These are phyloP conservation scores for Lophura nycthemera DNA, from an alignment of 2,113 vertebrate genomes.

Conservation along the genomic window DNA sequence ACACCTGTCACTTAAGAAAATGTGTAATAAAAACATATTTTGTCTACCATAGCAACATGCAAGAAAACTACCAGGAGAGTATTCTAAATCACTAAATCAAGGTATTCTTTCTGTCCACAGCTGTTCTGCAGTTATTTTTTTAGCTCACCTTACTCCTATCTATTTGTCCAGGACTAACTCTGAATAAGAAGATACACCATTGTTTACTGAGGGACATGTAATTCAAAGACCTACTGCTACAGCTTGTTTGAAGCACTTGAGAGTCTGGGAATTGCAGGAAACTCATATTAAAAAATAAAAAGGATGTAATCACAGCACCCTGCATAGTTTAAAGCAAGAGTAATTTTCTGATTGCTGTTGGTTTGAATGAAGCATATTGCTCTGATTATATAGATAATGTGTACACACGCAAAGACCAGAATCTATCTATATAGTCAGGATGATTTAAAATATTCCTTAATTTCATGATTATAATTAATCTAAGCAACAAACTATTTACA, in stretches of 20 bases:
- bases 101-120: conserved; percentile 41
- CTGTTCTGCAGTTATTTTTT: conserved; percentile 56
- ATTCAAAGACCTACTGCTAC: conserved; percentile 47
- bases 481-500: conserved; percentile 2
- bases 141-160: conserved; percentile 44
- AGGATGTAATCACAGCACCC: conserved; percentile 57
- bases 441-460: conserved; percentile 38
- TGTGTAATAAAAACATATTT: not conserved
- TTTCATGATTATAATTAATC: conserved; percentile 40
- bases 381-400: conserved; percentile 37
- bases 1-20: conserved; percentile 45
- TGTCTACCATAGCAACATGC: not conserved
- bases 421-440: conserved; percentile 20
- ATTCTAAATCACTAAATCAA: conserved; percentile 63
- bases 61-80: conserved; percentile 25
- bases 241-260: conserved; percentile 58
- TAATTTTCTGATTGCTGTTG: conserved; percentile 62
- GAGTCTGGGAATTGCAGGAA: conserved; percentile 42
- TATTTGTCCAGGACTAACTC: conserved; percentile 55
- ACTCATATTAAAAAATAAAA: conserved; percentile 57
- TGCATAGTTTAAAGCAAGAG: conserved; percentile 46
- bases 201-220: not conserved
- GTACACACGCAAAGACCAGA: conserved; percentile 1
- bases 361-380: conserved; percentile 39
- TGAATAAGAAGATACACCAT: not conserved